Conservation (phyloP, 2,888 invertebrate genomes). For the Neocrepidodera transversa region DNA sequence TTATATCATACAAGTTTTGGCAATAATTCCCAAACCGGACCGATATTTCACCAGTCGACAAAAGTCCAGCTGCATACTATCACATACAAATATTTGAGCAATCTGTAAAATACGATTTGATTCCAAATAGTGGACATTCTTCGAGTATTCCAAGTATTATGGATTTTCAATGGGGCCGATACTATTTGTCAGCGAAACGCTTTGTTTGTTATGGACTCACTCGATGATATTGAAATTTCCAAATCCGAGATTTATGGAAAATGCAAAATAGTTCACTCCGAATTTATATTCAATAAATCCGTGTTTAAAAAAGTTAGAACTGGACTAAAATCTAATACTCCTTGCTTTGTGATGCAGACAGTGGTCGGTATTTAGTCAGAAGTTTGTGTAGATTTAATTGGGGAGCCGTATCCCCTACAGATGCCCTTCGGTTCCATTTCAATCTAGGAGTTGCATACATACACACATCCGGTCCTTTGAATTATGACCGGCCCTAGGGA, state of each 20-base stretch:
- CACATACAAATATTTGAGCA: slow-evolving; percentile 32
- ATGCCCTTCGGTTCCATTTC: slow-evolving; percentile 30
- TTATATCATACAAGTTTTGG: not conserved
- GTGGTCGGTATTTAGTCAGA: slow-evolving; percentile 36
- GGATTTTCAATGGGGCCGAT: slow-evolving; percentile 28
- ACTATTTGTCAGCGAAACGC: slow-evolving; percentile 15
- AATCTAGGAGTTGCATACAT: slow-evolving; percentile 28
- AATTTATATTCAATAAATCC: too few relatives aligned
- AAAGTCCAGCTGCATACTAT: slow-evolving; percentile 18
- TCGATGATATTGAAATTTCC: slow-evolving; percentile 14
- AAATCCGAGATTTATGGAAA: slow-evolving; percentile 10
- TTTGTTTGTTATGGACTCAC: slow-evolving; percentile 9
- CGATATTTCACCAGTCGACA: not conserved
- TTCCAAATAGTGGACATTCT: slow-evolving; percentile 33
- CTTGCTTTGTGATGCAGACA: slow-evolving; percentile 27
- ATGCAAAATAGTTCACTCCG: slow-evolving; percentile 9
- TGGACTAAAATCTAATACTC: not conserved
- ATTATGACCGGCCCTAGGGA: slow-evolving; percentile 26
- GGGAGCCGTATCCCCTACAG: slow-evolving; percentile 43
- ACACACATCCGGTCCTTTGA: slow-evolving; percentile 28
- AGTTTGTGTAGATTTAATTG: slow-evolving; percentile 45
- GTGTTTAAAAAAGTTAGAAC: too few relatives aligned
- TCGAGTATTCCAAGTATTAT: slow-evolving; percentile 26
- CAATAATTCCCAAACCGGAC: not conserved
- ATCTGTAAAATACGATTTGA: slow-evolving; percentile 28